Evolutionary conservation across 2,888 invertebrate genomes (phyloP).

Genomic region (Sesia apiformis): DNA sequence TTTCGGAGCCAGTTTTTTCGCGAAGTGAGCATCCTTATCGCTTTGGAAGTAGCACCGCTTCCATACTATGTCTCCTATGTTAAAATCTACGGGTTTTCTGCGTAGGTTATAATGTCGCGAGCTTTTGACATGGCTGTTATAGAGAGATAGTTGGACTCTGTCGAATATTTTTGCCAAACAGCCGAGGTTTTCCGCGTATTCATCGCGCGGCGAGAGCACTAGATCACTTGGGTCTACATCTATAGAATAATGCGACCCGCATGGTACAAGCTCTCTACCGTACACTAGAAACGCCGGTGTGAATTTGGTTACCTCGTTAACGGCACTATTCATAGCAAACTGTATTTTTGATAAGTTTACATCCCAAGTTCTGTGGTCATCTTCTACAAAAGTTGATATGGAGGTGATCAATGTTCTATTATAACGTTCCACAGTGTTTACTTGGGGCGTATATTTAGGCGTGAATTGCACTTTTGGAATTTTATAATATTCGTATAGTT

Average conservation of each 20-base stretch:
- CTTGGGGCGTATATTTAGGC: constrained; percentile 6
- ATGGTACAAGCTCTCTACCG: constrained; percentile 8
- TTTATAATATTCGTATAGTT: not conserved
- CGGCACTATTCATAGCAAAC: constrained; percentile 10
- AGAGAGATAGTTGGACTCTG: constrained; percentile 7
- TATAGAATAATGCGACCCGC: constrained; percentile 9
- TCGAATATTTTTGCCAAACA: constrained; percentile 9
- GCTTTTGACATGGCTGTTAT: constrained; percentile 10
- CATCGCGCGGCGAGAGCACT: constrained; percentile 10
- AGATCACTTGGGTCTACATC: constrained; percentile 5
- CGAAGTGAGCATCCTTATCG: not conserved
- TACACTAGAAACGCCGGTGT: constrained; percentile 12
- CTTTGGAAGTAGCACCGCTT: not conserved
- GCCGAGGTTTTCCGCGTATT: constrained; percentile 11
- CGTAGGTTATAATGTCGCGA: constrained; percentile 11
- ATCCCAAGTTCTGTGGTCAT: constrained; percentile 9
- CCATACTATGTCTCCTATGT: constrained; percentile 12
- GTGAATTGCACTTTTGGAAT: constrained; percentile 3
- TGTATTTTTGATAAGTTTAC: constrained; percentile 4
- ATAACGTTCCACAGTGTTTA: constrained; percentile 8
- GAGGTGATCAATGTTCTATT: constrained; percentile 6
- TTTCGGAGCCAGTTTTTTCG: not conserved
- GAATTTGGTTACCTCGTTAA: constrained; percentile 8
- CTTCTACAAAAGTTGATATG: constrained; percentile 4
- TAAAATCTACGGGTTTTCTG: constrained; percentile 8